Conservation (phyloP, 2,888 invertebrate genomes). For the Drosophila helvetica region DNA sequence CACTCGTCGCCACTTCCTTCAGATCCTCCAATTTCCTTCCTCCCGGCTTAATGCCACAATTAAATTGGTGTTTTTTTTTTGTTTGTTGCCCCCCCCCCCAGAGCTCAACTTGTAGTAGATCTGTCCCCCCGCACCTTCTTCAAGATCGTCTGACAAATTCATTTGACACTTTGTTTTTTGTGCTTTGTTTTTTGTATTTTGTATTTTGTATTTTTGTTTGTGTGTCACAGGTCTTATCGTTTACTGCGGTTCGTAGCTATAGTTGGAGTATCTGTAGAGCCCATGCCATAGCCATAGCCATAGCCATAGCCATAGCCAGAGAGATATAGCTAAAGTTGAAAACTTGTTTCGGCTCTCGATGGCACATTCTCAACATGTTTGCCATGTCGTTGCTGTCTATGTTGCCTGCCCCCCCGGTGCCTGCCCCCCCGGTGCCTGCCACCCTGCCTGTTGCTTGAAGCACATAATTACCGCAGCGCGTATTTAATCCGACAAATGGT, state of each 20-base stretch:
- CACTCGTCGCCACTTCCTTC: conserved; percentile 26
- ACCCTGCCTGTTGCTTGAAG: conserved; percentile 56
- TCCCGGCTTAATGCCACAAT: conserved; percentile 35
- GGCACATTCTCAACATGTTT: conserved; percentile 66
- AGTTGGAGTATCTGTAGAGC: neutral
- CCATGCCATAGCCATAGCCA: neutral
- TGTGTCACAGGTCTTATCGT: conserved; percentile 43
- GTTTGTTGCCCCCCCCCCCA: too few species aligned
- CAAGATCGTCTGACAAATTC: conserved; percentile 67
- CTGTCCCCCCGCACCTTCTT: conserved; percentile 24
- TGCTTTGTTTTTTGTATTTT: conserved; percentile 47
- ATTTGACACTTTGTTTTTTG: conserved; percentile 78
- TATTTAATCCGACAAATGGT: conserved; percentile 80
- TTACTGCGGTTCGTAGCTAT: conserved; percentile 32
- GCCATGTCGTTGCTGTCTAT: conserved; percentile 71
- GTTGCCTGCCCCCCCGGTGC: conserved; percentile 28
- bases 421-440: conserved; percentile 32
- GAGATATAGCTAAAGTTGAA: conserved; percentile 53
- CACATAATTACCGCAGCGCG: conserved; percentile 81
- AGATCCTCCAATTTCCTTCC: conserved; percentile 23
- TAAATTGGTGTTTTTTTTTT: conserved; percentile 41
- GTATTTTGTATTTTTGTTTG: neutral
- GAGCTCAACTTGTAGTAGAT: conserved; percentile 15
- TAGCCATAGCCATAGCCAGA: too few species aligned
- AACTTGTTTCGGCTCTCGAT: conserved; percentile 69